Conservation (phyloP, 2,888 invertebrate genomes). For the Agriopis leucophaearia region DNA sequence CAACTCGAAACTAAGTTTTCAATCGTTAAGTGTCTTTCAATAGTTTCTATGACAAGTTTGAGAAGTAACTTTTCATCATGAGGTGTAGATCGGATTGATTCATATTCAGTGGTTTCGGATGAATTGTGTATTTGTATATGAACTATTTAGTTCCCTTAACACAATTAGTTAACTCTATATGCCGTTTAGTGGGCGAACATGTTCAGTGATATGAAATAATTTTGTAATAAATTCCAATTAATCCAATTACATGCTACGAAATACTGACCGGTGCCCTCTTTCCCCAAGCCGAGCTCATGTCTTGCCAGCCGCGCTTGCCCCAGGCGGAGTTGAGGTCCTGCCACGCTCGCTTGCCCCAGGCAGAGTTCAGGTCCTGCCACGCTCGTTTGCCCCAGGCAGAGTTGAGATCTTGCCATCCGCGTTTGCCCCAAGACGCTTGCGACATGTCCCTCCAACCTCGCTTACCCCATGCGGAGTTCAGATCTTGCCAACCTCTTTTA, state of each 20-base stretch:
- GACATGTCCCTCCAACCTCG: conserved; percentile 85
- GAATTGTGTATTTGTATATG: conserved; percentile 1
- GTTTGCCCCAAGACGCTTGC: conserved; percentile 85
- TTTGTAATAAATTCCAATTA: not conserved
- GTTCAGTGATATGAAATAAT: not conserved
- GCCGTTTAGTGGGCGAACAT: not conserved
- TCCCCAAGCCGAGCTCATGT: conserved; percentile 81
- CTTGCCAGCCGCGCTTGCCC: conserved; percentile 88
- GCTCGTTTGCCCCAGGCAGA: conserved; percentile 87
- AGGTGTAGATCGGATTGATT: conserved; percentile 16
- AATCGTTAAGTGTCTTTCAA: conserved; percentile 37
- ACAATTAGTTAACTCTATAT: not conserved
- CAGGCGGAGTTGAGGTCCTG: conserved; percentile 85
- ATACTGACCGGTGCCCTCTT: conserved; percentile 82
- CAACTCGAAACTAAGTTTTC: conserved; percentile 35
- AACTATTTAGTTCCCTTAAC: not conserved
- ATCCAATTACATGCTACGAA: not conserved
- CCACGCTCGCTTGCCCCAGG: conserved; percentile 88
- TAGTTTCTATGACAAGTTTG: conserved; percentile 37
- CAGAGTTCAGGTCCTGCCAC: conserved; percentile 84
- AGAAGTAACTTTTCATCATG: conserved; percentile 21
- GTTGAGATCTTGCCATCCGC: conserved; percentile 85
- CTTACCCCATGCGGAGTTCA: conserved; percentile 69
- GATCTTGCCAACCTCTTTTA: conserved; percentile 87
- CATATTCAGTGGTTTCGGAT: conserved; percentile 21